phyloP scores from a whole-genome alignment of 2,888 invertebrate species.

The Priocnemis perturbator region DNA sequence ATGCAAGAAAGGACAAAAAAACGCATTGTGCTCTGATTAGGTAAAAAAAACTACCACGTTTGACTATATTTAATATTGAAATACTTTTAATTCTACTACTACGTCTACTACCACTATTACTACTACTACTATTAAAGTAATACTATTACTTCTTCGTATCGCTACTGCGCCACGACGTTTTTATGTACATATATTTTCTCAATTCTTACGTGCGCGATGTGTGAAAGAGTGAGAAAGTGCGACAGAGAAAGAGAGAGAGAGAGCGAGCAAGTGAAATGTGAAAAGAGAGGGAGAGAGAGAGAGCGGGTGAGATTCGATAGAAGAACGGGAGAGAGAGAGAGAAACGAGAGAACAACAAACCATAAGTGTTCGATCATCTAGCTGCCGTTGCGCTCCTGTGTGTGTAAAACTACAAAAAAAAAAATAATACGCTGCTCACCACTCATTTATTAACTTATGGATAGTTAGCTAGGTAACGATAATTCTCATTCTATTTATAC shows the following conservation, averaged over 20 bases:
- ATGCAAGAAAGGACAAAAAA: constrained; percentile 38
- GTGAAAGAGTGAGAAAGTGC: constrained; percentile 31
- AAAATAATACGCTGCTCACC: constrained; percentile 52
- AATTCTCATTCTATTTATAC: constrained; percentile 62
- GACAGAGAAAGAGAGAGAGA: constrained; percentile 40
- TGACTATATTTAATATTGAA: constrained; percentile 54
- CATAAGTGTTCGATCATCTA: constrained; percentile 73
- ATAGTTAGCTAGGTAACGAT: constrained; percentile 53
- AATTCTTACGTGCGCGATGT: constrained; percentile 52
- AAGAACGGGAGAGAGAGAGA: constrained; percentile 40
- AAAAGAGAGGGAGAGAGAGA: constrained; percentile 8
- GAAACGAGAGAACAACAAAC: constrained; percentile 58
- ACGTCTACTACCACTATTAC: constrained; percentile 53
- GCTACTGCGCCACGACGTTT: constrained; percentile 51
- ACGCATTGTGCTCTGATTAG: constrained; percentile 47
- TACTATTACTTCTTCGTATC: constrained; percentile 58
- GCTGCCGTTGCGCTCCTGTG: constrained; percentile 71
- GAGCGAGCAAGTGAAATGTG: constrained; percentile 36
- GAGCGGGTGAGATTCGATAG: constrained; percentile 26
- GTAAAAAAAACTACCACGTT: constrained; percentile 40
- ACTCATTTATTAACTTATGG: constrained; percentile 59
- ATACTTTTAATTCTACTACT: constrained; percentile 57
- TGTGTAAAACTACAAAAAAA: constrained; percentile 48
- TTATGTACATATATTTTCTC: constrained; percentile 58
- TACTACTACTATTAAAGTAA: constrained; percentile 52